phyloP scores from a whole-genome alignment of 2,888 invertebrate genomes.

The Keiferia lycopersicella region DNA sequence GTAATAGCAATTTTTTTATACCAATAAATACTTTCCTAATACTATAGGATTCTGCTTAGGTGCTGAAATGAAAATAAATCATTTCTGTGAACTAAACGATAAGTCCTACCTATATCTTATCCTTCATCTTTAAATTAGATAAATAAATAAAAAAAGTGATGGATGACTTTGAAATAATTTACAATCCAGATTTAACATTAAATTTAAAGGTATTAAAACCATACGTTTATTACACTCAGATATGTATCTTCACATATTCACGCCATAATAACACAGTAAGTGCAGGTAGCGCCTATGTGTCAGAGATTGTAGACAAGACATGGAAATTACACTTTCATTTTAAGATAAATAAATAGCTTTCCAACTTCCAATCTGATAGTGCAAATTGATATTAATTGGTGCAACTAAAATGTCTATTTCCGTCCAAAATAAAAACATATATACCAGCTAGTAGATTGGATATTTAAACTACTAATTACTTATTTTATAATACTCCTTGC shows the following conservation, averaged over 20 bases:
- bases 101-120: too few relatives aligned
- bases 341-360: not conserved
- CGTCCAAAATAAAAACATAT: too few relatives aligned
- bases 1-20: too few relatives aligned
- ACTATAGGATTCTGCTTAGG: too few relatives aligned
- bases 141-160: not conserved
- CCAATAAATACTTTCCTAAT: too few relatives aligned
- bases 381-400: not conserved
- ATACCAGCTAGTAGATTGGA: too few relatives aligned
- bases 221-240: not conserved
- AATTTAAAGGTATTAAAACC: not conserved
- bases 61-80: too few relatives aligned
- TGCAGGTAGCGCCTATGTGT: not conserved
- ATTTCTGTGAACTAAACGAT: too few relatives aligned
- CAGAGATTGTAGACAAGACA: constrained; percentile 1
- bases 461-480: too few relatives aligned
- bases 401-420: not conserved
- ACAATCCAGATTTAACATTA: not conserved
- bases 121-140: too few relatives aligned
- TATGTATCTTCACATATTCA: constrained; percentile 6
- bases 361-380: not conserved
- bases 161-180: not conserved
- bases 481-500: too few relatives aligned
- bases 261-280: constrained; percentile 11
- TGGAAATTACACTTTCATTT: constrained; percentile 13